A percentile compares a stretch with the other conserved stretches of the same genome.
These are phyloP conservation scores for Drosophila atroscutellata DNA, from an alignment of 2,888 invertebrate genomes.

Conservation along the genomic window DNA sequence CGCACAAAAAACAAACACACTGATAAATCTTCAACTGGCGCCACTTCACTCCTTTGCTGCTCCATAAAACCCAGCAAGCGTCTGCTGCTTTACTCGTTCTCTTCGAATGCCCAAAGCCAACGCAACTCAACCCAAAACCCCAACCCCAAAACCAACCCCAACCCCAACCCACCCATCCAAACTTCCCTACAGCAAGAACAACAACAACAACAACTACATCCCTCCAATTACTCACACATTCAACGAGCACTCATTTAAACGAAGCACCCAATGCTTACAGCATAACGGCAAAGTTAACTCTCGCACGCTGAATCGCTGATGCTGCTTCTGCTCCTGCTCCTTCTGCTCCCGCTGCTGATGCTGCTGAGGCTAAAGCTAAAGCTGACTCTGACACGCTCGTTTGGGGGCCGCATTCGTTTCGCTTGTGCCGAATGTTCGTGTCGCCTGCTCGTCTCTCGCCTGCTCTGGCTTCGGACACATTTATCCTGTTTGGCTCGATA, in stretches of 20 bases:
- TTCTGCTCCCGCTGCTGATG: conserved; percentile 30
- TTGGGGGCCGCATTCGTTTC: neutral
- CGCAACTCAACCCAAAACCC: neutral
- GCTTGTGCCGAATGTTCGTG: conserved; percentile 22
- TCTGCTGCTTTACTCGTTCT: conserved; percentile 65
- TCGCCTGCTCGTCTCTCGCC: conserved; percentile 50
- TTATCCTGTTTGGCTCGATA: conserved; percentile 59
- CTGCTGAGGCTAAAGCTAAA: conserved; percentile 17
- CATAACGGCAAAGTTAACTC: conserved; percentile 77
- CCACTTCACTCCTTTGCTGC: conserved; percentile 69
- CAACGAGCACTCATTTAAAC: conserved; percentile 80
- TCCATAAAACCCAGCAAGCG: conserved; percentile 62
- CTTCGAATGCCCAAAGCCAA: neutral
- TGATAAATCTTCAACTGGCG: conserved; percentile 74
- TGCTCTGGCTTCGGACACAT: conserved; percentile 52
- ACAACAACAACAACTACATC: conserved; percentile 44
- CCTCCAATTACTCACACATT: conserved; percentile 79
- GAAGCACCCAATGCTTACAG: conserved; percentile 78
- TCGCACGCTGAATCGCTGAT: conserved; percentile 67
- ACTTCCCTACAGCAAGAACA: neutral
- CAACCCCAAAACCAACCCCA: neutral
- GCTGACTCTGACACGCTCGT: conserved; percentile 1
- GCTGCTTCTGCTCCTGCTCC: conserved; percentile 23
- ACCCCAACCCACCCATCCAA: neutral
- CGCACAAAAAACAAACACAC: conserved; percentile 28